Evolutionary conservation across 2,888 invertebrate genomes (phyloP).

Genomic region (Polydesmus complanatus): DNA sequence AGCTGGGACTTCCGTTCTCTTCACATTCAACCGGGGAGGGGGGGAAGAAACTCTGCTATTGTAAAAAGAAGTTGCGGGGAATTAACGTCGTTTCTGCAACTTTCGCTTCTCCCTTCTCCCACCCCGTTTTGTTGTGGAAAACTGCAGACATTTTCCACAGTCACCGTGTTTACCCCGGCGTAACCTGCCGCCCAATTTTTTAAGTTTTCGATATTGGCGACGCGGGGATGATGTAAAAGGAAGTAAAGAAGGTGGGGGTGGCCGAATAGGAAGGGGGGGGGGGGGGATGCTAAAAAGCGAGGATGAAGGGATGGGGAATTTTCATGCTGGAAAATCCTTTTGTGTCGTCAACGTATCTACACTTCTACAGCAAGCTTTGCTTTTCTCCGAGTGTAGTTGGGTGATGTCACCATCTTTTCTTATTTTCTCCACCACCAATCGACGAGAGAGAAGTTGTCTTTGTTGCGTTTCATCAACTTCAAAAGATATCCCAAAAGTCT

Average conservation of each 20-base stretch:
- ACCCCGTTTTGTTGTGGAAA: too few relatives aligned
- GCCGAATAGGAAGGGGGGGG: neutral
- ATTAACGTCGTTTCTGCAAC: too few relatives aligned
- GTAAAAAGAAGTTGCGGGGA: too few relatives aligned
- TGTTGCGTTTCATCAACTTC: neutral
- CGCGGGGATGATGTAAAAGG: neutral
- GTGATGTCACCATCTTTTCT: neutral
- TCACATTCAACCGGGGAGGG: too few relatives aligned
- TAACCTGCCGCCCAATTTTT: too few relatives aligned
- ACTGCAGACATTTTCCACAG: too few relatives aligned
- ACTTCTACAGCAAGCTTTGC: neutral
- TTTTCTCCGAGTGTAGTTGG: neutral
- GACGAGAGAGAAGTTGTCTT: neutral
- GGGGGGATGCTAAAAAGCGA: neutral
- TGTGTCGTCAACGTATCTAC: neutral
- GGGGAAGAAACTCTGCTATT: too few relatives aligned
- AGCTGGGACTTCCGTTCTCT: neutral
- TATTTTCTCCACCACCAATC: neutral
- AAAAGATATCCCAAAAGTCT: neutral
- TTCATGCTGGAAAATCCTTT: neutral
- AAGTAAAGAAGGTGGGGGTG: neutral
- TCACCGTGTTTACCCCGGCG: too few relatives aligned
- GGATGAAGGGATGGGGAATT: neutral
- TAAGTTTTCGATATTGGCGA: too few relatives aligned
- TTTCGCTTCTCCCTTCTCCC: too few relatives aligned